These are phyloP conservation scores for Meloidogyne chitwoodi DNA, from an alignment of 1,140 invertebrate species.

Conservation along the genomic window DNA sequence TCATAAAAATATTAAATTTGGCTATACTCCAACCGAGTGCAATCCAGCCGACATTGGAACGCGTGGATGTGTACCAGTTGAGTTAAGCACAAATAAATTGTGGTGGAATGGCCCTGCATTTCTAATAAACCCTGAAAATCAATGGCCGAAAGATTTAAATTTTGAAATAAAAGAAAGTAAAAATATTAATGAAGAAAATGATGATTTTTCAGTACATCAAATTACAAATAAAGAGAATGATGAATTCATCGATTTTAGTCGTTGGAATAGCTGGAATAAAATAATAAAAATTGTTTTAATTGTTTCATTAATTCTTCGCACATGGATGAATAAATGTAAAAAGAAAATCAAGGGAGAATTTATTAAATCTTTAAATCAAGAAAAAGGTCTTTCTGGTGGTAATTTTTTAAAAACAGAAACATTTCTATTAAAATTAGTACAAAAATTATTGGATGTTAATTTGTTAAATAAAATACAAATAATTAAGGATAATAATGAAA, in stretches of 20 bases:
- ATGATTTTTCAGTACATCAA: too few relatives aligned
- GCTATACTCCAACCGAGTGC: too few relatives aligned
- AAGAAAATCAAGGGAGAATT: background rate
- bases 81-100: background rate
- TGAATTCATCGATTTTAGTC: too few relatives aligned
- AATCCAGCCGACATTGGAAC: constrained; percentile 1
- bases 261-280: constrained; percentile 1
- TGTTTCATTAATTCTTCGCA: background rate
- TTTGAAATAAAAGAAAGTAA: background rate
- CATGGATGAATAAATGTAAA: background rate
- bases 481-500: background rate
- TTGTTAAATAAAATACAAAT: background rate
- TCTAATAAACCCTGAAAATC: background rate
- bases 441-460: background rate
- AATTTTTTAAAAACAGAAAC: background rate
- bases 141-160: background rate
- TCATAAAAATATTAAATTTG: too few relatives aligned
- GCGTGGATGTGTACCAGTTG: background rate
- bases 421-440: background rate
- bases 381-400: background rate
- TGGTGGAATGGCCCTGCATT: background rate
- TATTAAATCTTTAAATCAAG: background rate
- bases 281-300: background rate
- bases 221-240: too few relatives aligned
- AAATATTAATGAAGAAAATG: background rate